phyloP scores from a whole-genome alignment of 2,888 invertebrate species.

The Dinocampus coccinellae region DNA sequence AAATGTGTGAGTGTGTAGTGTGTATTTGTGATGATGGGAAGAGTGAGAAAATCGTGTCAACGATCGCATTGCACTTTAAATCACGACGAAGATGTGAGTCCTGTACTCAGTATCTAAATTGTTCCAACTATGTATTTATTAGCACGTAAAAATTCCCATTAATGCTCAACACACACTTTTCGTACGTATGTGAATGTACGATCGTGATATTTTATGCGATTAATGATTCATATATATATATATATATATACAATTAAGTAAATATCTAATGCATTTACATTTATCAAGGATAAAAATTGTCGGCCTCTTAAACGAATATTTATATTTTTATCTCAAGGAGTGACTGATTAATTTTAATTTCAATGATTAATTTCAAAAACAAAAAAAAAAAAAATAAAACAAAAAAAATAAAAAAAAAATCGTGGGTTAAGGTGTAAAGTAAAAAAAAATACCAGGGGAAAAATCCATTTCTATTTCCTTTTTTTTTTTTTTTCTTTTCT shows the following conservation, averaged over 20 bases:
- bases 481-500: background rate
- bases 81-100: constrained; percentile 38
- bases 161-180: constrained; percentile 48
- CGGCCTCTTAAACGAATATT: constrained; percentile 44
- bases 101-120: constrained; percentile 54
- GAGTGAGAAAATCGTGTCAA: background rate
- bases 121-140: constrained; percentile 52
- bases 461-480: background rate
- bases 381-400: background rate
- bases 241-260: too few relatives aligned
- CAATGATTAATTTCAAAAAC: constrained; percentile 50
- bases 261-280: too few relatives aligned
- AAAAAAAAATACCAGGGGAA: background rate
- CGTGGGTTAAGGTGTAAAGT: background rate
- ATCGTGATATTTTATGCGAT: background rate
- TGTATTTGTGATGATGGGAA: background rate
- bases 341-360: constrained; percentile 57
- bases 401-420: too few relatives aligned
- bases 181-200: background rate
- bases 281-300: background rate
- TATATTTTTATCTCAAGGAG: constrained; percentile 49
- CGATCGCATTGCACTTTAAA: constrained; percentile 30
- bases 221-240: background rate
- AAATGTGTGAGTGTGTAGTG: background rate
- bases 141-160: constrained; percentile 51